These are phyloP conservation scores for Myopa tessellatipennis DNA, from an alignment of 2,888 invertebrate species.

Conservation along the genomic window DNA sequence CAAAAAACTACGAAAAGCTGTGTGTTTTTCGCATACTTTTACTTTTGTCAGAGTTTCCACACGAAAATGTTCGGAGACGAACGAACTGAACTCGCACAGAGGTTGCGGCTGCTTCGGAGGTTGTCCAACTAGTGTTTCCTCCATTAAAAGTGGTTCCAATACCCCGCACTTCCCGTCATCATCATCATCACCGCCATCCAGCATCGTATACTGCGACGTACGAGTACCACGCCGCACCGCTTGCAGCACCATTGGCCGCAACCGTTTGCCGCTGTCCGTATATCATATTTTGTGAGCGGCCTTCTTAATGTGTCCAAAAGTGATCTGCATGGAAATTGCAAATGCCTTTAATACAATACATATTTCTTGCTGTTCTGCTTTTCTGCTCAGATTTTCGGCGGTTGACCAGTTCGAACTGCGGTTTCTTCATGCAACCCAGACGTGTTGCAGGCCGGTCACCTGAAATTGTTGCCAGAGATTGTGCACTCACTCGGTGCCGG, in stretches of 20 bases:
- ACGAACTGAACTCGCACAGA: conserved; percentile 21
- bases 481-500: not conserved
- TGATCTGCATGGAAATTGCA: conserved; percentile 35
- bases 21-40: conserved; percentile 27
- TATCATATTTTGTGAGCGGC: conserved; percentile 14
- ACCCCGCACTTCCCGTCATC: not conserved
- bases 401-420: not conserved
- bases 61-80: conserved; percentile 33
- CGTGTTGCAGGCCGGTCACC: not conserved
- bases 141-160: conserved; percentile 11
- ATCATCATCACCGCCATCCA: not conserved
- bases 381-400: conserved; percentile 4
- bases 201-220: too few species aligned
- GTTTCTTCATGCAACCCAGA: not conserved
- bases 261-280: not conserved
- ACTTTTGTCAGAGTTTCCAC: conserved; percentile 34
- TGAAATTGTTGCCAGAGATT: not conserved
- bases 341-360: not conserved
- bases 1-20: conserved; percentile 17
- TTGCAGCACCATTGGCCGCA: too few species aligned
- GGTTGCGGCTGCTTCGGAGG: conserved; percentile 17
- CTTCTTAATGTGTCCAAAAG: conserved; percentile 18
- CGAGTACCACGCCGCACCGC: not conserved
- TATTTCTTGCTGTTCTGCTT: not conserved
- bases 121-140: conserved; percentile 27